phyloP scores from a whole-genome alignment of 2,113 vertebrate species.

The Miniopterus natalensis region DNA sequence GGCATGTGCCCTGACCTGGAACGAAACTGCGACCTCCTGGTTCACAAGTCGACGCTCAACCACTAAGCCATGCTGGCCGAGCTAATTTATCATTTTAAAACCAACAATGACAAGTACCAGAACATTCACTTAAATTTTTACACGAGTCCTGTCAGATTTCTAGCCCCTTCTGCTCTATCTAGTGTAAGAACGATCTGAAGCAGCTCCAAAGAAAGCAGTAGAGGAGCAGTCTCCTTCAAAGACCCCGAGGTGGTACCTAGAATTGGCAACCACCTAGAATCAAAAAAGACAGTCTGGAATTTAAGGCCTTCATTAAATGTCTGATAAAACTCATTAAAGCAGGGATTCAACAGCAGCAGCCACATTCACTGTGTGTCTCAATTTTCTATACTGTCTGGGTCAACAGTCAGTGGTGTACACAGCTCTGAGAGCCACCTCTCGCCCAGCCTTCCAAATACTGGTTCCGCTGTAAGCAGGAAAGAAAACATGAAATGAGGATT shows the following conservation, averaged over 20 bases:
- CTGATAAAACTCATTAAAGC: conserved; percentile 71
- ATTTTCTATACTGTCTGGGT: conserved; percentile 74
- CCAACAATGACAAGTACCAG: background rate
- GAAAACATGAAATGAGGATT: conserved; percentile 72
- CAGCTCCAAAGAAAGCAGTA: conserved; percentile 16
- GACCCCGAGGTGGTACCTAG: background rate
- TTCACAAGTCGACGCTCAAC: too few species aligned
- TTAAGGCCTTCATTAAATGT: conserved; percentile 57
- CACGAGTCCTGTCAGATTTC: background rate
- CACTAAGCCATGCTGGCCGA: too few species aligned
- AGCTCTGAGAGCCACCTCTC: conserved; percentile 74
- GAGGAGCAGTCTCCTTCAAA: background rate
- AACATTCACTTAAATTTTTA: conserved; percentile 20
- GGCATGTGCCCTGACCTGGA: too few species aligned
- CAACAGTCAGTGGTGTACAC: conserved; percentile 65
- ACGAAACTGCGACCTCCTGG: too few species aligned
- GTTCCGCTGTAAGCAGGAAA: conserved; percentile 77
- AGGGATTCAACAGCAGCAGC: conserved; percentile 63
- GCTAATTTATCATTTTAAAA: conserved; percentile 45
- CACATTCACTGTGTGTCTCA: conserved; percentile 68
- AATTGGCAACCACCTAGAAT: conserved; percentile 48
- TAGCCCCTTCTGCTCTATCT: background rate
- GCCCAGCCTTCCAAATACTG: conserved; percentile 76
- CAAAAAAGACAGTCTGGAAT: conserved; percentile 64
- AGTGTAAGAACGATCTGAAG: background rate